Conservation (phyloP, 2,113 vertebrate species). For the Tachuris rubrigastra region DNA sequence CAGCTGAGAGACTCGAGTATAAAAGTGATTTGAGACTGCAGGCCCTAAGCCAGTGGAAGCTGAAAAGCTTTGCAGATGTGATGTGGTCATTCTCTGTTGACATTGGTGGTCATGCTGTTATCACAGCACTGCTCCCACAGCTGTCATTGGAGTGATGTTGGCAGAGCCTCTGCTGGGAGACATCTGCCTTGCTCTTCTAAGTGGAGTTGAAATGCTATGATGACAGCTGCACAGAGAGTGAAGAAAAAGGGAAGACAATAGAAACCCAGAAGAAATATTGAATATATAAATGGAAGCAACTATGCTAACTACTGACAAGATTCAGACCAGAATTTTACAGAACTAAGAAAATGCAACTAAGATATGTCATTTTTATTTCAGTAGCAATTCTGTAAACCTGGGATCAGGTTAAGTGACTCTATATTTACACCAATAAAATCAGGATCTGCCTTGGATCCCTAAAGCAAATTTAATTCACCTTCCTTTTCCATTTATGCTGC, state of each 20-base stretch:
- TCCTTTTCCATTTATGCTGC: not conserved
- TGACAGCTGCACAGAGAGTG: slow-evolving; percentile 60
- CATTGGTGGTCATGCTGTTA: slow-evolving; percentile 15
- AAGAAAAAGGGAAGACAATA: slow-evolving; percentile 29
- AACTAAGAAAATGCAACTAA: not conserved
- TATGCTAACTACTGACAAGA: not conserved
- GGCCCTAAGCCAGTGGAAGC: slow-evolving; percentile 2
- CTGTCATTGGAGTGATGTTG: slow-evolving; percentile 54
- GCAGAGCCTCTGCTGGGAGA: slow-evolving; percentile 38
- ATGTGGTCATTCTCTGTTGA: slow-evolving; percentile 23
- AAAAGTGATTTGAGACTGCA: not conserved
- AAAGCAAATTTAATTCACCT: not conserved
- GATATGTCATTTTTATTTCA: not conserved
- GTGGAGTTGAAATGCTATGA: not conserved
- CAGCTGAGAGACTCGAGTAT: not conserved
- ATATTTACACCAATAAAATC: not conserved
- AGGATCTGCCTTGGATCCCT: not conserved
- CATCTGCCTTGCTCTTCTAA: slow-evolving; percentile 32
- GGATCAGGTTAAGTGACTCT: not conserved
- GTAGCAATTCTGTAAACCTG: not conserved
- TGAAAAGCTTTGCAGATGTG: slow-evolving; percentile 62
- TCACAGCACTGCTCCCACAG: slow-evolving; percentile 41
- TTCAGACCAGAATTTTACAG: not conserved
- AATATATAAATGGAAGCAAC: slow-evolving; percentile 5
- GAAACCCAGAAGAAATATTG: not conserved